Conservation (phyloP, 2,888 invertebrate species). For the Heteromurus nitidus region DNA sequence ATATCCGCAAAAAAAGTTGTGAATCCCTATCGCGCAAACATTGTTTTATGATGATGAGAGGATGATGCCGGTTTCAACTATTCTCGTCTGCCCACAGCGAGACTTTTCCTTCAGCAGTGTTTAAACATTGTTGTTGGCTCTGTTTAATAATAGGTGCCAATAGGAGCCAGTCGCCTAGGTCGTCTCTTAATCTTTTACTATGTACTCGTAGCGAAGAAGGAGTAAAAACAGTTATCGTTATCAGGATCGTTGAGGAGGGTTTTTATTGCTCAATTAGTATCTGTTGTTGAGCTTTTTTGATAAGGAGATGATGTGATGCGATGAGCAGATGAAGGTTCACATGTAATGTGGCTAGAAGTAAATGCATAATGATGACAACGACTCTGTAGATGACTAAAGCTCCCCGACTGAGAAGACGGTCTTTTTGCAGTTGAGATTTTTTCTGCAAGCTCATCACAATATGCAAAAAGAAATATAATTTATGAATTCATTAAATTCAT, state of each 20-base stretch:
- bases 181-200: too few relatives aligned
- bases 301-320: conserved; percentile 42
- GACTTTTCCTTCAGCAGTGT: too few relatives aligned
- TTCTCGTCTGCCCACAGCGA: too few relatives aligned
- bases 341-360: not conserved
- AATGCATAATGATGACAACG: not conserved
- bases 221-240: conserved; percentile 20
- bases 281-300: conserved; percentile 35
- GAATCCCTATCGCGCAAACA: not conserved
- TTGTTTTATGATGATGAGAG: too few relatives aligned
- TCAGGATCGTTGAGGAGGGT: conserved; percentile 40
- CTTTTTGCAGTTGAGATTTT: conserved; percentile 13
- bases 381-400: not conserved
- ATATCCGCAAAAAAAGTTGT: conserved; percentile 43
- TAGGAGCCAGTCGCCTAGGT: too few relatives aligned
- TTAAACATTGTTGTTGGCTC: too few relatives aligned
- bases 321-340: conserved; percentile 32
- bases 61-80: too few relatives aligned
- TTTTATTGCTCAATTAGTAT: conserved; percentile 60
- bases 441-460: conserved; percentile 8
- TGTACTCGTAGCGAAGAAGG: not conserved
- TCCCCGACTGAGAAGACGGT: conserved; percentile 19
- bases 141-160: too few relatives aligned
- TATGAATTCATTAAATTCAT: conserved; percentile 13
- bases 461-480: not conserved